Conservation (phyloP, 2,888 invertebrate genomes). For the Netelia melanura region DNA sequence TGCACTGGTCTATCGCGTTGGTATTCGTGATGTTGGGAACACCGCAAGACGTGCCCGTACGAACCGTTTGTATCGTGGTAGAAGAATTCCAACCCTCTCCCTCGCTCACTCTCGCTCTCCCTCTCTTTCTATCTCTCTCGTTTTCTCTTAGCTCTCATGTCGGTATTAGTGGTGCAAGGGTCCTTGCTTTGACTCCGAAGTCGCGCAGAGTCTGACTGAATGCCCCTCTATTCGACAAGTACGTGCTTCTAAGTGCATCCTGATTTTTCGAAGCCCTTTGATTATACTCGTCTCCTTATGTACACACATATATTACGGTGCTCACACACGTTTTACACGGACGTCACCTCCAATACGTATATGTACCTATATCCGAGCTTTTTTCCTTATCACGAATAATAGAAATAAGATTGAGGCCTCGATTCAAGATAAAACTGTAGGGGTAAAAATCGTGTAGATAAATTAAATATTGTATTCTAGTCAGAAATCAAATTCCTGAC, state of each 20-base stretch:
- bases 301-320: conserved; percentile 7
- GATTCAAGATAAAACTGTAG: no score
- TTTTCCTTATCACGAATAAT: no score
- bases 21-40: conserved; percentile 46
- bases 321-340: neutral
- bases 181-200: conserved; percentile 83
- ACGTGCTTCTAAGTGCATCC: conserved; percentile 81
- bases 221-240: conserved; percentile 80
- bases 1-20: conserved; percentile 23
- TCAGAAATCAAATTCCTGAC: no score
- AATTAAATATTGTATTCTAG: neutral
- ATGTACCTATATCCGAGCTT: neutral
- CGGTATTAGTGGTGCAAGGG: conserved; percentile 80
- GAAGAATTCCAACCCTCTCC: conserved; percentile 39
- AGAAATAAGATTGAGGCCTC: no score
- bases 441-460: no score
- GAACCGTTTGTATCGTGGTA: conserved; percentile 21
- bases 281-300: conserved; percentile 72
- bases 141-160: conserved; percentile 61
- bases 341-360: neutral
- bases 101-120: conserved; percentile 32
- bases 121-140: conserved; percentile 19
- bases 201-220: conserved; percentile 79
- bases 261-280: conserved; percentile 79
- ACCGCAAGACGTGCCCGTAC: conserved; percentile 40